Evolutionary conservation across 2,113 vertebrate genomes (phyloP), one percentile per base, ranked within the genome.

Genomic region (Peromyscus maniculatus): DNA sequence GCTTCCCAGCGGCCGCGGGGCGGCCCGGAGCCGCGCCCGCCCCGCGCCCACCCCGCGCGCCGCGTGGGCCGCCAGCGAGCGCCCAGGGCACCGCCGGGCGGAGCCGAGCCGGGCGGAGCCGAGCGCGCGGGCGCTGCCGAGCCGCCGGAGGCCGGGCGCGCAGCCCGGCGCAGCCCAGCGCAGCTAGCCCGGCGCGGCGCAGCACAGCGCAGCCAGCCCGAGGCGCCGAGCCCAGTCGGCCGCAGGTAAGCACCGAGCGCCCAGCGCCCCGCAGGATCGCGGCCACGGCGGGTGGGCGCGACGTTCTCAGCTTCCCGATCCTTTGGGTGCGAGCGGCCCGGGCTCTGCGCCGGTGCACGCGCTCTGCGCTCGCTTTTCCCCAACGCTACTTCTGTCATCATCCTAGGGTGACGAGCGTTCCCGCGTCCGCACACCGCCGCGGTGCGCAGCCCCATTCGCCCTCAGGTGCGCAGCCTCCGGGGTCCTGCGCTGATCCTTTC

Each of bases 1-100:
- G 98, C 98, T 99, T 98, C 98, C 98, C 98, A 99, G 98, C 97
- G 98, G 92, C 98, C 98, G 93, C 92, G 96, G 98, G 98, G 97
- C 96, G 94, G 98, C 98, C 98, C 97, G 89, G 98, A 98, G 98
- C 89, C 97, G 91, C 93, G 90, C 95, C 97, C 96, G 87, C 98
- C 98, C 97, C 97, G 97, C 98, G 98, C 98, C 95, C 94, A 98
- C 98, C 98, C 98, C 97, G 98, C 98, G 98, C 98, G 98, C 82
- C 97, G 97, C 97, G 96, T 97, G 97, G 97, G 97, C 98, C 96
- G 97, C 96, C 97, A 59, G 97, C 95, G 98, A 99, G 98, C 98
- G 99, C 98, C 98, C 98, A 96, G 99, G 98, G 98, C 98, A 94
- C 98, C 98, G 94, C 97, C 97, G 98, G 98, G 98, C 95, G 96